phyloP scores from a whole-genome alignment of 2,888 invertebrate species.

The Meandrusa payeni region DNA sequence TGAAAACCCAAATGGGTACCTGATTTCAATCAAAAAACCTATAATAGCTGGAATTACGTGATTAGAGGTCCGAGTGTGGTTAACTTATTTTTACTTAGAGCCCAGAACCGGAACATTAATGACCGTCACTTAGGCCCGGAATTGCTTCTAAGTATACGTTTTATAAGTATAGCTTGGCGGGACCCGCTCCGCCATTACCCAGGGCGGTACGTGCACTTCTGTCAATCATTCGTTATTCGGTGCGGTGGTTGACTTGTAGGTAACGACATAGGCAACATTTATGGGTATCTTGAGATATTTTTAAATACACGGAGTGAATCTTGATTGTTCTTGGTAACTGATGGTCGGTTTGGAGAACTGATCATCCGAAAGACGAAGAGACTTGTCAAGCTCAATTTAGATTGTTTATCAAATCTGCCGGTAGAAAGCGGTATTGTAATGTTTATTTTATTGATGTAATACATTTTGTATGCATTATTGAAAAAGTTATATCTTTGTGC shows the following conservation, averaged over 20 bases:
- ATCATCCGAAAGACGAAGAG: too few species aligned
- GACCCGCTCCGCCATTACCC: conserved; percentile 30
- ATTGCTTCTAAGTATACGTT: conserved; percentile 55
- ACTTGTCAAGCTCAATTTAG: too few species aligned
- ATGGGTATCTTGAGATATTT: too few species aligned
- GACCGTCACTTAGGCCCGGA: conserved; percentile 46
- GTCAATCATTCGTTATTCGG: conserved; percentile 20
- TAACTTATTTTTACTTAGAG: conserved; percentile 58
- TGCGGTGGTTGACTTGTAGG: conserved; percentile 10
- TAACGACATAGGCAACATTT: too few species aligned
- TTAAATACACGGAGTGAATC: too few species aligned
- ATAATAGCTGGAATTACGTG: conserved; percentile 65
- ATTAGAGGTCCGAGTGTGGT: conserved; percentile 48
- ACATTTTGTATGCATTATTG: too few species aligned
- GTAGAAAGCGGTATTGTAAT: too few species aligned
- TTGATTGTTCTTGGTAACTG: too few species aligned
- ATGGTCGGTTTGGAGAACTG: too few species aligned
- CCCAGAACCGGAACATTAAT: conserved; percentile 45
- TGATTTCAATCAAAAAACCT: conserved; percentile 53
- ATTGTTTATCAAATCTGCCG: too few species aligned
- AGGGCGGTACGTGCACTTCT: conserved; percentile 33
- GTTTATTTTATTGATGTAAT: too few species aligned
- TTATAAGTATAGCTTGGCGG: conserved; percentile 42
- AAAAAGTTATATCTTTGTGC: too few species aligned
- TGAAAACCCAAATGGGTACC: conserved; percentile 36